phyloP scores from a whole-genome alignment of 1,140 invertebrate species.

The Luehdorfia chinensis region DNA sequence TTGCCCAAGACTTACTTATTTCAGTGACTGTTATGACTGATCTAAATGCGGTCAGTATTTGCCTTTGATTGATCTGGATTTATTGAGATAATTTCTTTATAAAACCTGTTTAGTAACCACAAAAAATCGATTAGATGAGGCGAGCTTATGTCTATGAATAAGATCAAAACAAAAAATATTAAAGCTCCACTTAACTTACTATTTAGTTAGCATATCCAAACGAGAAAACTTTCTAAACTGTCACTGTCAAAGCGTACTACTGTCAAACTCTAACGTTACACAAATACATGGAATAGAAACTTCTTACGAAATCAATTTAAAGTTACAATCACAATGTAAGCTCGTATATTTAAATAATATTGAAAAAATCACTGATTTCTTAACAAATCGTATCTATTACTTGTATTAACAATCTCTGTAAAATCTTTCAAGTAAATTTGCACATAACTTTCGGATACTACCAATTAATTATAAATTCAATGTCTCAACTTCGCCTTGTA shows the following conservation, averaged over 20 bases:
- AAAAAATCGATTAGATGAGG: no score
- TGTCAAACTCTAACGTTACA: neutral
- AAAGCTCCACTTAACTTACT: no score
- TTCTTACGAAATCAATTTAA: neutral
- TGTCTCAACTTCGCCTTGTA: constrained; percentile 20
- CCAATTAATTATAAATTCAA: constrained; percentile 27
- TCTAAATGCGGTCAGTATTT: no score
- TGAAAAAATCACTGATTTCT: neutral
- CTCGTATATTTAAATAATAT: neutral
- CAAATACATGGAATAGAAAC: neutral
- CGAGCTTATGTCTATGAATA: no score
- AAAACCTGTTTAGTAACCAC: no score
- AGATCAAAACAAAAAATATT: no score
- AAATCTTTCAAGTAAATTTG: constrained; percentile 1
- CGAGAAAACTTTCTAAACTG: constrained; percentile 1
- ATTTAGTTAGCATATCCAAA: no score
- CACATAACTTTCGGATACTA: constrained; percentile 9
- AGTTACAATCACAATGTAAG: neutral
- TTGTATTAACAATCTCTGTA: neutral
- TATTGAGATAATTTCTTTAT: no score
- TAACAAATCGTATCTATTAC: neutral
- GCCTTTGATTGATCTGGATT: no score
- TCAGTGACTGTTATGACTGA: no score
- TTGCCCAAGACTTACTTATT: no score
- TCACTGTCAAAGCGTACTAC: neutral